phyloP scores from a whole-genome alignment of 92 coral and sea anemone species.

The Epizoanthus ramosus region DNA sequence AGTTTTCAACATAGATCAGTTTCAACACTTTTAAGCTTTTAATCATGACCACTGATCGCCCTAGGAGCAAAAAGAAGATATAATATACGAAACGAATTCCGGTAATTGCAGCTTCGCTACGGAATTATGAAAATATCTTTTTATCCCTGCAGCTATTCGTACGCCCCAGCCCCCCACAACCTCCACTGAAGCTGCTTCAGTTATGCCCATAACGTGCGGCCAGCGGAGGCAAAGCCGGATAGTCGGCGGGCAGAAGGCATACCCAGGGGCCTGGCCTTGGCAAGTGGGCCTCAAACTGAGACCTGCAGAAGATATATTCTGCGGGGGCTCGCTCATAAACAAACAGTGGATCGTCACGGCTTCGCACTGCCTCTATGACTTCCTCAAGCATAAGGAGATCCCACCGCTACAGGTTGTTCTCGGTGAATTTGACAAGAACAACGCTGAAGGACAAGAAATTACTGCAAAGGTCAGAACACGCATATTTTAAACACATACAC shows the following conservation, averaged over 20 bases:
- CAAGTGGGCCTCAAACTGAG: slow-evolving; percentile 60
- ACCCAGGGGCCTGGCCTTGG: slow-evolving; percentile 62
- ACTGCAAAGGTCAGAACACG: slow-evolving; percentile 3
- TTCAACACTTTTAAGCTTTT: too few species aligned
- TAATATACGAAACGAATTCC: too few species aligned
- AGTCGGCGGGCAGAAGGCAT: slow-evolving; percentile 53
- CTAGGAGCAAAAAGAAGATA: too few species aligned
- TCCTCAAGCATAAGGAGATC: slow-evolving; percentile 39
- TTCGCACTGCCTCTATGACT: slow-evolving; percentile 58
- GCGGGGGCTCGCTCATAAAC: slow-evolving; percentile 60
- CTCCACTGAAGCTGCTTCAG: neutral
- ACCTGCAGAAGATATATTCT: slow-evolving; percentile 42
- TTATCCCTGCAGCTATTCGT: neutral
- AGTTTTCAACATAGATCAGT: too few species aligned
- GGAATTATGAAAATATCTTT: too few species aligned
- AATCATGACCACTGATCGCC: too few species aligned
- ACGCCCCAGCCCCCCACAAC: slow-evolving; percentile 16
- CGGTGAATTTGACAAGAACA: slow-evolving; percentile 33
- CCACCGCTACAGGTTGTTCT: slow-evolving; percentile 46
- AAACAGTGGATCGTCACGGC: slow-evolving; percentile 61
- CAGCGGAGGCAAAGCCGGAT: slow-evolving; percentile 47
- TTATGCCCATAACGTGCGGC: slow-evolving; percentile 31
- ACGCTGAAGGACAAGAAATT: slow-evolving; percentile 34
- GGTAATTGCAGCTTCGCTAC: too few species aligned
- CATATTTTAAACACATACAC: neutral